These are phyloP conservation scores for Eupithecia subfuscata DNA, from an alignment of 2,888 invertebrate genomes.

Conservation along the genomic window DNA sequence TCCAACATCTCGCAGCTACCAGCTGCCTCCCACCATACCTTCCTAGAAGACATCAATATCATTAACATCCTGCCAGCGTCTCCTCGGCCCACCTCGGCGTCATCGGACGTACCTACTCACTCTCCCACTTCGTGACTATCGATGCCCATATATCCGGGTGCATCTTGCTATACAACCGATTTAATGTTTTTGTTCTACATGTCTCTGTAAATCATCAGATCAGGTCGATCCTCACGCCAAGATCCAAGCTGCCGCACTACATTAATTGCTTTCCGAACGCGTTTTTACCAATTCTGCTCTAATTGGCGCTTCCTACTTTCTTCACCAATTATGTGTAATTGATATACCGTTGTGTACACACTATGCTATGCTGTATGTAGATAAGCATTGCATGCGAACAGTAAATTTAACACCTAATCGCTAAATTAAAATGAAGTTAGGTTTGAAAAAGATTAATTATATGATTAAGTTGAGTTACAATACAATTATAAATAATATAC, in stretches of 20 bases:
- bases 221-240: constrained; percentile 28
- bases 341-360: constrained; percentile 26
- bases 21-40: neutral
- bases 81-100: neutral
- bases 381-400: constrained; percentile 26
- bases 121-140: neutral
- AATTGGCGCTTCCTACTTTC: constrained; percentile 38
- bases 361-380: constrained; percentile 15
- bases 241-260: constrained; percentile 29
- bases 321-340: constrained; percentile 32
- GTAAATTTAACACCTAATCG: constrained; percentile 9
- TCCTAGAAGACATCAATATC: neutral
- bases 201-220: constrained; percentile 19
- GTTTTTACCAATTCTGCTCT: constrained; percentile 40
- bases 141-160: neutral
- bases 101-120: neutral
- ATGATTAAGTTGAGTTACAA: neutral
- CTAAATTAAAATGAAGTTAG: neutral
- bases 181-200: constrained; percentile 5
- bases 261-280: constrained; percentile 41
- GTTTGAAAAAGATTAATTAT: neutral
- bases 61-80: neutral
- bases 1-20: neutral
- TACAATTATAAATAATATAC: neutral
- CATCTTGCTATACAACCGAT: neutral